Evolutionary conservation across 1,140 invertebrate genomes (phyloP), one percentile per base, ranked within the genome.

Genomic region (Trissolcus basalis): DNA sequence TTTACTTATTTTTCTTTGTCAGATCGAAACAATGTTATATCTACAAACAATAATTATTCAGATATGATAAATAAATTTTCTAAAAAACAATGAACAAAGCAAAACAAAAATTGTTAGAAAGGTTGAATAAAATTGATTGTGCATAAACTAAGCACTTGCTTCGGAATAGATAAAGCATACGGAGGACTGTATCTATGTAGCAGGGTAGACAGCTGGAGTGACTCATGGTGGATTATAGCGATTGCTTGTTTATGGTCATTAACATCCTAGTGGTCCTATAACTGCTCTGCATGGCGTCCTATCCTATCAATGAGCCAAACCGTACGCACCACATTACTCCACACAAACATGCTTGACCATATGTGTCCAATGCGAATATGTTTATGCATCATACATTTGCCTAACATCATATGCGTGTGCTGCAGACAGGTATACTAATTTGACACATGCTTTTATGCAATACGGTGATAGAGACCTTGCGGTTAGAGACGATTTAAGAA

Each of bases 181-280:
- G 81, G 80, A 79, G 81, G 79, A 65, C 82, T 82, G 80, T 86
- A 85, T 85, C 83, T 82, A 78, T 77, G 80, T 80, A 80, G 33
- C 81, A 77, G 73, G 75, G 61, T 59, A 67, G 84, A 87, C 85
- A 87, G 85, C 82, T 67, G 78, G 84, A 85, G 85, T 87, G 85
- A 87, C 85, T 87, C 85, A 86, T 85, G 81, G 84, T 80, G 85
- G 85, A 87, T 87, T 87, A 85, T 82, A 82, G 82, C 84, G 82
- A 84, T 86, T 86, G 83, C 85, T 85, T 87, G 85, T 87, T 87
- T 87, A 86, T 86, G 83, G 86, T 86, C 83, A 86, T 87, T 86
- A 86, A 87, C 86, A 86, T 86, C 85, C 82, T 86, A 83, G 83
- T 83, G 83, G 82, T 86, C 80, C 83, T 81, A 86, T 87, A 86